Base-by-base conservation (phyloP, 2,888 invertebrate genomes). In the Epirrita christyi region DNA sequence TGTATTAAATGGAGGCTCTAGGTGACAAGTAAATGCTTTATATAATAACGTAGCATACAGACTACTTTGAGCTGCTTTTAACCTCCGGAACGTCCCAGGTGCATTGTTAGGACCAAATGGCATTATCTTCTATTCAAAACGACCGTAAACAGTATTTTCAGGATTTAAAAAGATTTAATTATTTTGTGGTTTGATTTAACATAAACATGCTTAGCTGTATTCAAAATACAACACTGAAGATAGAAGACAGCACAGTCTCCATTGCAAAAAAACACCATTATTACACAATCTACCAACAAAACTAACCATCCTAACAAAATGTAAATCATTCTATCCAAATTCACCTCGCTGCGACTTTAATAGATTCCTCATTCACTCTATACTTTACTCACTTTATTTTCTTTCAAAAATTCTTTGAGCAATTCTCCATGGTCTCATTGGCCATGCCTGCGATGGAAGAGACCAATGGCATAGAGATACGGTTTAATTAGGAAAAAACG, bases 361-460 rank as follows among this genome's bases (percentile, higher is more conserved):
- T 67, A 68, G 67, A 68, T 65, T 65, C 63, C 60, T 55, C 54
- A 59, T 61, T 64, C 67, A 70, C 63, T 62, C 47, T 27, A 44
- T 59, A 61, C 67, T 63, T 53, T 53, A 45, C 49, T 53, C 52
- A 48, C 53, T 58, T 45, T 59, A 56, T 63, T 68, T 66, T 61
- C 59, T 62, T 61, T 55, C 42, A 51, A 52, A 57, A 61, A 48
- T 59, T 59, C 59, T 63, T 66, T 63, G 48, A 58, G 40, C 53
- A 52, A 71, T 72, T 72, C 47, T 63, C 43, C 61, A 71, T 68
- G 72, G 68, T 58, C 54, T 66, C 59, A 66, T 66, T 66, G 66
- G 66, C 63, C 51, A 57, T 61, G 65, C 57, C 54, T 60, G 46
- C 51, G 55, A 51, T 44, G 49, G 55, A 54, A 29, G 32, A 55